Evolutionary conservation across 1,140 invertebrate genomes (phyloP), one percentile per base, ranked within the genome.

Genomic region (Ceratina japonica): DNA sequence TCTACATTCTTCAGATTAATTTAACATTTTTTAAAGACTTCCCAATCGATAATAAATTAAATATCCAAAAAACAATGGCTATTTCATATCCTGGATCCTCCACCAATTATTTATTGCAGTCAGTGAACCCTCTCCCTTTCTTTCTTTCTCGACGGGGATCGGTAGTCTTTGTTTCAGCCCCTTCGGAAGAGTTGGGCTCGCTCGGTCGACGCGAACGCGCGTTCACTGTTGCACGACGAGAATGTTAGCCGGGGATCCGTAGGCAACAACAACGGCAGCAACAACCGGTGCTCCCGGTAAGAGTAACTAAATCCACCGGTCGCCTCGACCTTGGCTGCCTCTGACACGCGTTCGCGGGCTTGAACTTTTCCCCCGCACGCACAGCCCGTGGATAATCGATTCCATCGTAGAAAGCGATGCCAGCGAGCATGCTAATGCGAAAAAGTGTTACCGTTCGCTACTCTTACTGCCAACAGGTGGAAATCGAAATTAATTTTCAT

Each of bases 361-460:
- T 64, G 84, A 86, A 65, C 22, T 58, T 78, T 86, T 86, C 85
- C 79, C 84, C 85, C 52, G 84, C 85, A 84, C 86, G 85, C 87
- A 87, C 80, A 73, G 81, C 37, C 89, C 89, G 87, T 90, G 89
- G 86, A 91, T 91, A 89, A 91, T 90, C 88, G 88, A 91, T 89
- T 90, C 86, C 83, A 87, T 90, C 88, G 86, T 89, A 89, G 87
- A 90, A 89, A 88, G 88, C 82, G 83, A 86, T 89, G 86, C 88
- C 87, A 85, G 83, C 84, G 22, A 3, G 37, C 37, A 44, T 18
- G 7, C 3, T 16, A 24, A 22, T 44, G 62, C 61, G 44, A 78
- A 79, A 79, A 75, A 82, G 37, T 68, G 63, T 31, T 56, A 54
- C 59, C 54, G 73, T 82, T 61, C 54, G 70, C 62, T 69, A 65